phyloP scores from a whole-genome alignment of 1,140 invertebrate species.

The Musca domestica region DNA sequence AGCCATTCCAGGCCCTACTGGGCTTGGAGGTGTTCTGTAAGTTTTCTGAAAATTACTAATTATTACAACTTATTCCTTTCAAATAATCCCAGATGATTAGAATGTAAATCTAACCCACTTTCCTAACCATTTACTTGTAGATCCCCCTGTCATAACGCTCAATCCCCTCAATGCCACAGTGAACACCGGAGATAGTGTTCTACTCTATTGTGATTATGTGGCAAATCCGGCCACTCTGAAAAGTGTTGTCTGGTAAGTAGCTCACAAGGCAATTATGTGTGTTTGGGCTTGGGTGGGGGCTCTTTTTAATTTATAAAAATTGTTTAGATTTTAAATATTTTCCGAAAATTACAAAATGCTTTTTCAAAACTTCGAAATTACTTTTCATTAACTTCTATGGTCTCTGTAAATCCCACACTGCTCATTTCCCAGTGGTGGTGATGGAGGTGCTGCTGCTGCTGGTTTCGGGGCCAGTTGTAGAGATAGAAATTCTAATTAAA shows the following conservation, averaged over 20 bases:
- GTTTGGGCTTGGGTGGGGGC: neutral
- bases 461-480: too few relatives aligned
- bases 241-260: constrained; percentile 75
- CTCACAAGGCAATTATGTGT: neutral
- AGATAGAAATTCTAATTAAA: too few relatives aligned
- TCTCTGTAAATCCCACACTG: too few relatives aligned
- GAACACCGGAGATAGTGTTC: constrained; percentile 72
- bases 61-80: too few relatives aligned
- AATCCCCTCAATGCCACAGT: constrained; percentile 71
- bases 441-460: too few relatives aligned
- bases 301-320: too few relatives aligned
- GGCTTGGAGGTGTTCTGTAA: constrained; percentile 82
- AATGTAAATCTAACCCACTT: too few relatives aligned
- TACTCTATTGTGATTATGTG: constrained; percentile 75
- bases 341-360: neutral
- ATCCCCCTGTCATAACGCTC: constrained; percentile 77
- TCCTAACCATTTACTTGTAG: constrained; percentile 60
- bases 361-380: too few relatives aligned
- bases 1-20: constrained; percentile 66
- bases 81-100: too few relatives aligned
- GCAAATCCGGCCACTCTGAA: constrained; percentile 76
- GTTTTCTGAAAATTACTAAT: too few relatives aligned
- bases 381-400: too few relatives aligned
- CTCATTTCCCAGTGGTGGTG: too few relatives aligned
- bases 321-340: neutral